phyloP scores from a whole-genome alignment of 2,797 vertebrate genomes.

The Acrossocheilus wenchowensis region DNA sequence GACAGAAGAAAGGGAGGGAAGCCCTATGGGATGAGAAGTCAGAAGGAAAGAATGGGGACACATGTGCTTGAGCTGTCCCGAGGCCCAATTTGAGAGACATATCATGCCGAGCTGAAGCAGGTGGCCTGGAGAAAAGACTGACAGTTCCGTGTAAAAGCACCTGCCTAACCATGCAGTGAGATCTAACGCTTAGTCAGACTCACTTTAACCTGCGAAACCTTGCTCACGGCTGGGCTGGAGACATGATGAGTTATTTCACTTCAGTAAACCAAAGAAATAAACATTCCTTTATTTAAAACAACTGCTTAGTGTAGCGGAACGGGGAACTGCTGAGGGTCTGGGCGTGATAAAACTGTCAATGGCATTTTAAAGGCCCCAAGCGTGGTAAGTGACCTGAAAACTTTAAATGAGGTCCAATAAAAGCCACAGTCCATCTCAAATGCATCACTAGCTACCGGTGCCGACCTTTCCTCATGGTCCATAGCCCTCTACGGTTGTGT shows the following conservation, averaged over 20 bases:
- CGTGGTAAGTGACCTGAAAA: constrained; percentile 29
- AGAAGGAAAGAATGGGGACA: constrained; percentile 32
- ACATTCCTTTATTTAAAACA: constrained; percentile 27
- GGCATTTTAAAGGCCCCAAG: constrained; percentile 29
- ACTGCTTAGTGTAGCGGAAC: constrained; percentile 13
- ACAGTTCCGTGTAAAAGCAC: constrained; percentile 31
- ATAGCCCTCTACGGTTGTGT: constrained; percentile 58
- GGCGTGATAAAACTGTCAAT: constrained; percentile 42
- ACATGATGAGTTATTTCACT: constrained; percentile 8
- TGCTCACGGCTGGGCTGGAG: neutral
- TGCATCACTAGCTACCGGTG: constrained; percentile 51
- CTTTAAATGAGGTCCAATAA: constrained; percentile 48
- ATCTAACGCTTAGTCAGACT: constrained; percentile 7
- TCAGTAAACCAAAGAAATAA: constrained; percentile 30
- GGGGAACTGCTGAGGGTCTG: neutral
- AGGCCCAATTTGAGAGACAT: constrained; percentile 38
- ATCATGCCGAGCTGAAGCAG: constrained; percentile 20
- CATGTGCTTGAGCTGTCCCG: constrained; percentile 24
- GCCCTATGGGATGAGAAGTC: constrained; percentile 21
- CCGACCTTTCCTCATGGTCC: constrained; percentile 62
- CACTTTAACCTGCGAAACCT: constrained; percentile 21
- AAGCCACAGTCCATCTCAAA: constrained; percentile 53
- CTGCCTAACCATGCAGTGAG: neutral
- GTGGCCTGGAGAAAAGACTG: constrained; percentile 30
- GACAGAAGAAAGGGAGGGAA: constrained; percentile 41